These are phyloP conservation scores for Mya arenaria DNA, from an alignment of 1,140 invertebrate species.

Conservation along the genomic window DNA sequence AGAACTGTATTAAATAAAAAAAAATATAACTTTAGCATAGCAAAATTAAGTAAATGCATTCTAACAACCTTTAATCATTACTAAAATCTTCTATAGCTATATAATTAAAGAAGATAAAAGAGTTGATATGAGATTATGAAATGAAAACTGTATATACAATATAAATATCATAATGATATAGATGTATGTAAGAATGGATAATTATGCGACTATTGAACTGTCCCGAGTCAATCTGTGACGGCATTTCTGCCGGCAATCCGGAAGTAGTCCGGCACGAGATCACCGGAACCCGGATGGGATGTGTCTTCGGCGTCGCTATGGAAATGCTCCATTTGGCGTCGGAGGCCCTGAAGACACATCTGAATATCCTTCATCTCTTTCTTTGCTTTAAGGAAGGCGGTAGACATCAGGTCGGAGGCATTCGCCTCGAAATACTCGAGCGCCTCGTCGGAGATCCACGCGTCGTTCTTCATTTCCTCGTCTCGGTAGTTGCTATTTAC, in stretches of 20 bases:
- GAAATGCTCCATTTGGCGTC: constrained; percentile 71
- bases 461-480: constrained; percentile 59
- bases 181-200: no score
- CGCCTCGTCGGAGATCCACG: constrained; percentile 59
- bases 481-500: constrained; percentile 62
- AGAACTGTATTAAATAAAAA: no score
- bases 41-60: no score
- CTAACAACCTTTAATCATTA: no score
- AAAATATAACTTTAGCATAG: no score
- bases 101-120: no score
- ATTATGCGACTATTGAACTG: no score
- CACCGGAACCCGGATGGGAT: constrained; percentile 25
- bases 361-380: constrained; percentile 75
- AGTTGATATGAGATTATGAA: no score
- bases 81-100: no score
- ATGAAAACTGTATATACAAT: no score
- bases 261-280: constrained; percentile 47
- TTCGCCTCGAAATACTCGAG: constrained; percentile 62
- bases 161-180: no score
- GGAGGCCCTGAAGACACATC: constrained; percentile 67
- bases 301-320: constrained; percentile 63
- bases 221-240: constrained; percentile 43
- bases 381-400: constrained; percentile 69
- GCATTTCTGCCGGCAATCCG: constrained; percentile 37
- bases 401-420: constrained; percentile 63